Evolutionary conservation across 2,888 invertebrate genomes (phyloP).

Genomic region (Erebia palarica): DNA sequence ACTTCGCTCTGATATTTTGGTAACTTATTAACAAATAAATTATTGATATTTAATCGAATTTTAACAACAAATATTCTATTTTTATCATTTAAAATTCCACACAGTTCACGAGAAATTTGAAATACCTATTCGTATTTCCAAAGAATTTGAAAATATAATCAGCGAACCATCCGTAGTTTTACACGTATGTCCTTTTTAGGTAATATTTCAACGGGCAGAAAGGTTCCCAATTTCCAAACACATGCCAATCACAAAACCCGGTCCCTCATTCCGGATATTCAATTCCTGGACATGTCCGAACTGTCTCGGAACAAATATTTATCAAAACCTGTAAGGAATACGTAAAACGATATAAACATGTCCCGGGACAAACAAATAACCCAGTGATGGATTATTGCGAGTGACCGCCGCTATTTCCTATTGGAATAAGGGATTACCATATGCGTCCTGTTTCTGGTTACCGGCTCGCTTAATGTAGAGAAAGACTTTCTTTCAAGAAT

Average conservation of each 20-base stretch:
- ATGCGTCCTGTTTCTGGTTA: slow-evolving; percentile 69
- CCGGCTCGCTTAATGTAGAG: slow-evolving; percentile 52
- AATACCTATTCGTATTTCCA: no score
- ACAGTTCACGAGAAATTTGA: no score
- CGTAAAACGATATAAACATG: slow-evolving; percentile 79
- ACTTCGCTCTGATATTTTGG: no score
- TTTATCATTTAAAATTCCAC: no score
- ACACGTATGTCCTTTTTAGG: background rate
- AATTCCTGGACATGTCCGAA: slow-evolving; percentile 78
- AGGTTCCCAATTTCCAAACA: slow-evolving; percentile 48
- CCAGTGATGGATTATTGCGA: slow-evolving; percentile 81
- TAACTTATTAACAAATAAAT: no score
- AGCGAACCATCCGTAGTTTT: background rate
- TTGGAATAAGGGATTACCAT: slow-evolving; percentile 82
- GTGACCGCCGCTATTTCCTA: slow-evolving; percentile 82
- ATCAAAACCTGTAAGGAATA: slow-evolving; percentile 82
- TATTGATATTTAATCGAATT: no score
- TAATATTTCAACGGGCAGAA: slow-evolving; percentile 29
- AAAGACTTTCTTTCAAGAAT: slow-evolving; percentile 40
- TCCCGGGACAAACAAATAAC: slow-evolving; percentile 70
- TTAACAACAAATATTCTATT: no score
- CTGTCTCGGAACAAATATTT: slow-evolving; percentile 78
- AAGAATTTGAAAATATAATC: background rate
- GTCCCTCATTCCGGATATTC: slow-evolving; percentile 71
- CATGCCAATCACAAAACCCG: slow-evolving; percentile 70